Base-by-base conservation (phyloP, 92 coral and sea anemone species). In the Nematostella vectensis region DNA sequence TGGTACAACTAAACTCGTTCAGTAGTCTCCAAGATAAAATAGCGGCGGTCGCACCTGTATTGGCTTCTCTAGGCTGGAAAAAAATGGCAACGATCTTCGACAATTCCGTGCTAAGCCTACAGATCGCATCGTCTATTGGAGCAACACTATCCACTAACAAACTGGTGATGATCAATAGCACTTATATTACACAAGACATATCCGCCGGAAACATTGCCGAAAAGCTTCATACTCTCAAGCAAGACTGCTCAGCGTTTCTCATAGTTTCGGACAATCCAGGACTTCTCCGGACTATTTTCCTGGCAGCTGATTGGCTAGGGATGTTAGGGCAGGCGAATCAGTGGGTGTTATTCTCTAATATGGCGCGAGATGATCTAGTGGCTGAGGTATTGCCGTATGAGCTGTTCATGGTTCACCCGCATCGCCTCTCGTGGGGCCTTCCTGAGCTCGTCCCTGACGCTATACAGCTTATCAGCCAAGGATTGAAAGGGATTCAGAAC, bases 371-470 rank as follows among this genome's bases (percentile, higher is more conserved):
- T 15, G 56, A 33, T n/a, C 62, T 73, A 10, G 33, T 39, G 0
- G 12, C 54, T 11, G 54, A 40, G 37, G 6, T 26, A 0, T 50
- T 75, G 17, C 71, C 83, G 18, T 54, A 52, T 10, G 27, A 39
- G 3, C 26, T 65, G 11, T 40, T 59, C 39, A 39, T 74, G 22
- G 40, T 80, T 11, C 56, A 66, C 20, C 88, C 95, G 39, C 49
- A 29, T 11, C 25, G 22, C 23, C 53, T 37, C 2, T 61, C 47
- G 31, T 50, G 65, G 52, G 37, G 65, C 0, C 12, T 26, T 29
- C 64, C 45, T 49, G 77, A 61, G 12, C 55, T 66, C 16, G 55
- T 75, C 33, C 51, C 54, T 27, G 95, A 85, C 31, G 74, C 88
- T 2, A 25, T 66, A 30, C 47, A 29, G 4, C 36, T 66, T 11